Percentiles rank a stretch among this genome's conserved stretches.
Evolutionary conservation across 2,797 vertebrate species (phyloP).

Genomic region (Pyrocephalus nanus): DNA sequence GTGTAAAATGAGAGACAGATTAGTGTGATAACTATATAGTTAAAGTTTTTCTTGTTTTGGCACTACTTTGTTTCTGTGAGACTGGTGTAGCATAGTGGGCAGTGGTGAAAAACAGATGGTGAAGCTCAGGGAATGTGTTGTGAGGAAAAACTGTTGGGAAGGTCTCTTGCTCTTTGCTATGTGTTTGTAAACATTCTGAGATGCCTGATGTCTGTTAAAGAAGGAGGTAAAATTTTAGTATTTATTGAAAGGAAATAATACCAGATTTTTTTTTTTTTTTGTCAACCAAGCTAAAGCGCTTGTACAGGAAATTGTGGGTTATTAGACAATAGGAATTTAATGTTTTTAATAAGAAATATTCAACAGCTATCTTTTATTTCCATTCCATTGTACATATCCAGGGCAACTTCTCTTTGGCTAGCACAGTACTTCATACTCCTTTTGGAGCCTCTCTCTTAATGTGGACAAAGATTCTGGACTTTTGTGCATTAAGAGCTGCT

Average conservation of each 20-base stretch:
- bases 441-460: not conserved
- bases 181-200: not conserved
- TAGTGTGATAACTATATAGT: not conserved
- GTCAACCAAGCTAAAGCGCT: not conserved
- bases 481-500: not conserved
- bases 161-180: not conserved
- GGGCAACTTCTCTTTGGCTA: not conserved
- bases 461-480: not conserved
- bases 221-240: not conserved
- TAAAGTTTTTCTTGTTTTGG: not conserved
- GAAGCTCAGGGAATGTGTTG: not conserved
- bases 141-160: not conserved
- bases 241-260: not conserved
- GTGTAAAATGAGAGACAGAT: not conserved
- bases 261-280: not conserved
- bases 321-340: not conserved
- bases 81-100: not conserved
- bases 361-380: not conserved
- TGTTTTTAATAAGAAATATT: not conserved
- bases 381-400: not conserved
- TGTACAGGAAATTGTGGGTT: not conserved
- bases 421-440: not conserved
- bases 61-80: not conserved
- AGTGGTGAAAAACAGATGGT: not conserved
- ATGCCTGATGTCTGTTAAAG: not conserved